Evolutionary conservation across 2,888 invertebrate species (phyloP).

Genomic region (Agonopterix heracliana): DNA sequence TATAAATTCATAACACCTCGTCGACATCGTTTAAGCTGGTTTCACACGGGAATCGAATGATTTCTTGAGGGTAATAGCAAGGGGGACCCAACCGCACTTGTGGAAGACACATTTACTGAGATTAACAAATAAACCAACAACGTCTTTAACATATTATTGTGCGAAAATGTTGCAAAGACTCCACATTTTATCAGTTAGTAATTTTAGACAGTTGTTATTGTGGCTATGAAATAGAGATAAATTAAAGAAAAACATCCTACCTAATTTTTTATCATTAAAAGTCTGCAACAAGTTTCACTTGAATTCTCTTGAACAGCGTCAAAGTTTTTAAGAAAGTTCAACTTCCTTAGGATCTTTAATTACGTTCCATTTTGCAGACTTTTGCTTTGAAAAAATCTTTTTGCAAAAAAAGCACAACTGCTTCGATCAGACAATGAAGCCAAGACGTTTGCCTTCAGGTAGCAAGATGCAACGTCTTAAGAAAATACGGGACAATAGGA

Average conservation of each 20-base stretch:
- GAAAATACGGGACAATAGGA: constrained; percentile 37
- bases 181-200: no score
- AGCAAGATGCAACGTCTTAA: constrained; percentile 68
- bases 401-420: constrained; percentile 13
- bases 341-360: no score
- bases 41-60: constrained; percentile 69
- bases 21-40: constrained; percentile 24
- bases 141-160: no score
- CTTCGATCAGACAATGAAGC: constrained; percentile 35
- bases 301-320: no score
- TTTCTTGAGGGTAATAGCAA: constrained; percentile 47
- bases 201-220: no score
- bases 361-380: not conserved
- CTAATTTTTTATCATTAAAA: no score
- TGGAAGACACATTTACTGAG: constrained; percentile 27
- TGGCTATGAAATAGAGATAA: no score
- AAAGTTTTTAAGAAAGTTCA: no score
- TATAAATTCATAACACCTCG: no score
- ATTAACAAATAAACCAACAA: constrained; percentile 8
- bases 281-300: no score
- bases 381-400: constrained; percentile 9
- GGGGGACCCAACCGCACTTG: not conserved
- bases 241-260: no score
- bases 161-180: no score
- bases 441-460: constrained; percentile 56